A percentile compares a stretch with the other conserved stretches of the same genome.
Evolutionary conservation across 2,113 vertebrate species (phyloP).

Genomic region (Ophiodon elongatus): DNA sequence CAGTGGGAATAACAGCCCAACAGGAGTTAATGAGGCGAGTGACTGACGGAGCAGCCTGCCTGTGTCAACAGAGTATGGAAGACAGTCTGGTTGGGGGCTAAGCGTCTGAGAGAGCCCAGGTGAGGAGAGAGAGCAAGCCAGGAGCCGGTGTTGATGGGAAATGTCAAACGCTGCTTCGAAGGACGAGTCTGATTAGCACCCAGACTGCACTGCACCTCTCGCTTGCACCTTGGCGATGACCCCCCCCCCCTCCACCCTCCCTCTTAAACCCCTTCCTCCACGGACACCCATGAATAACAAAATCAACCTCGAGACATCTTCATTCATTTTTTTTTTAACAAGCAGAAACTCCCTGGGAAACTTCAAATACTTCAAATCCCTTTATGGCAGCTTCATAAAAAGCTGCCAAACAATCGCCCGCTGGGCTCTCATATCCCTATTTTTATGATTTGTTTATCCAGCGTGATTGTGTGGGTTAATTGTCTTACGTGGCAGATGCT

Average conservation of each 20-base stretch:
- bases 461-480: slow-evolving; percentile 45
- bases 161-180: slow-evolving; percentile 48
- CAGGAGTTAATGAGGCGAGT: slow-evolving; percentile 68
- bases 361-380: slow-evolving; percentile 70
- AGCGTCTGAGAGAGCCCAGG: slow-evolving; percentile 48
- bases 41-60: slow-evolving; percentile 60
- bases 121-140: slow-evolving; percentile 25
- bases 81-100: slow-evolving; percentile 37
- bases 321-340: slow-evolving; percentile 35
- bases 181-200: slow-evolving; percentile 65
- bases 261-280: slow-evolving; percentile 7
- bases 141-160: slow-evolving; percentile 66
- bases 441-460: slow-evolving; percentile 74
- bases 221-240: slow-evolving; percentile 47
- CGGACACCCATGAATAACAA: slow-evolving; percentile 53
- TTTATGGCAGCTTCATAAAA: slow-evolving; percentile 76
- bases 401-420: slow-evolving; percentile 59
- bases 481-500: slow-evolving; percentile 50
- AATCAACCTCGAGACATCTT: slow-evolving; percentile 50
- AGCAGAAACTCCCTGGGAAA: slow-evolving; percentile 52
- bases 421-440: slow-evolving; percentile 36
- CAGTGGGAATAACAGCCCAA: slow-evolving; percentile 53
- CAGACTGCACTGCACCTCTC: slow-evolving; percentile 35
- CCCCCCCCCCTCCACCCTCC: slow-evolving; percentile 42
- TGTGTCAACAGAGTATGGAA: slow-evolving; percentile 68